Base-by-base conservation (phyloP, 2,113 vertebrate genomes). In the Engystomops pustulosus region DNA sequence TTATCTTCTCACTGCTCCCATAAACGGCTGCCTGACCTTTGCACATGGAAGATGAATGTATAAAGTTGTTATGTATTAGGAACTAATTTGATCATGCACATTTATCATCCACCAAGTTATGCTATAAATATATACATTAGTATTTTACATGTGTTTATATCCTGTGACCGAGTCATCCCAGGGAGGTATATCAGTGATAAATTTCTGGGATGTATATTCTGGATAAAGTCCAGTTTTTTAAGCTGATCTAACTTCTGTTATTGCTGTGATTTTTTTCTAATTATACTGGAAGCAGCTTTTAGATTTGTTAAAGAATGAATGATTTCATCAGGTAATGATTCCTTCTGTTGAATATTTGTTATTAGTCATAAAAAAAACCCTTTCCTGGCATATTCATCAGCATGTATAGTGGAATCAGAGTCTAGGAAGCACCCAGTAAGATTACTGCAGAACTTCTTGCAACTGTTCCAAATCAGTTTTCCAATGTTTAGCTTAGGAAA, bases 61-160 rank as follows among this genome's bases (percentile, higher is more conserved):
- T 65, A 79, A 85, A 79, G 83, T 85, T 85, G 74, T 85, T 79
- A 84, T 78, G 75, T 85, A 85, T 85, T 79, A 85, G 74, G 65
- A 85, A 85, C 83, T 69, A 85, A 85, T 85, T 70, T 85, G 83
- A 85, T 79, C 47, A 47, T 55, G 65, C 45, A 78, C 75, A 78
- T 85, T 85, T 70, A 69, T 85, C 83, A 70, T 85, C 65, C 83
- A 62, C 65, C 83, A 67, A 79, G 74, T 85, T 85, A 85, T 85
- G 83, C 62, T 79, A 79, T 85, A 85, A 85, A 85, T 85, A 85
- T 85, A 85, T 85, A 79, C 83, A 85, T 85, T 79, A 85, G 74
- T 58, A 70, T 70, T 85, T 34, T 79, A 17, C 83, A 70, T 70
- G 49, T 85, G 83, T 85, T 85, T 85, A 85, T 85, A 85, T 79